These are phyloP conservation scores for Paradoxurus hermaphroditus DNA, from an alignment of 2,113 vertebrate species.

Conservation along the genomic window DNA sequence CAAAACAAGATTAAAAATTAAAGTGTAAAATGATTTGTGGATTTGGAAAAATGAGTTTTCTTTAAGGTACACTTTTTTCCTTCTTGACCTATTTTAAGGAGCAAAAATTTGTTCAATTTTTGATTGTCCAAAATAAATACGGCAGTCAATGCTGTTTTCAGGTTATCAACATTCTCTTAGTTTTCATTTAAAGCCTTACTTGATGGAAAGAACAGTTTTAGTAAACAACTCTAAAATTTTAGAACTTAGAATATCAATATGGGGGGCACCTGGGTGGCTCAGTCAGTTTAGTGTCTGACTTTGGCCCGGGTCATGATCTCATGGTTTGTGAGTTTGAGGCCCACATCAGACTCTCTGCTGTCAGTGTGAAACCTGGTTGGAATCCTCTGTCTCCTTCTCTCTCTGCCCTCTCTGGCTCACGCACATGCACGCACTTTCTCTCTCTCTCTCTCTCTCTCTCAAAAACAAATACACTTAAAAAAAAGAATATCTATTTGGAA, in stretches of 20 bases:
- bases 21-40: neutral
- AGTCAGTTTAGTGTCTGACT: too few species aligned
- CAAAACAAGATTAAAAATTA: neutral
- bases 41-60: neutral
- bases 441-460: too few species aligned
- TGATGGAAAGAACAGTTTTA: neutral
- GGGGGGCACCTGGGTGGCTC: too few species aligned
- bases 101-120: neutral
- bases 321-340: too few species aligned
- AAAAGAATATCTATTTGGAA: neutral
- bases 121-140: neutral
- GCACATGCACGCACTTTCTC: too few species aligned
- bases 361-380: too few species aligned
- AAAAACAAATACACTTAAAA: too few species aligned
- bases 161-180: neutral
- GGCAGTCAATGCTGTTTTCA: neutral
- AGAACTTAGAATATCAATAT: neutral
- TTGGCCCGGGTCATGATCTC: too few species aligned
- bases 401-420: too few species aligned
- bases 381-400: too few species aligned
- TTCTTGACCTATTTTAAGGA: neutral
- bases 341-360: too few species aligned
- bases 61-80: neutral
- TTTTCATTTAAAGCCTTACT: neutral
- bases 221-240: neutral